Evolutionary conservation across 2,113 vertebrate genomes (phyloP).

Genomic region (Clarias batrachus): DNA sequence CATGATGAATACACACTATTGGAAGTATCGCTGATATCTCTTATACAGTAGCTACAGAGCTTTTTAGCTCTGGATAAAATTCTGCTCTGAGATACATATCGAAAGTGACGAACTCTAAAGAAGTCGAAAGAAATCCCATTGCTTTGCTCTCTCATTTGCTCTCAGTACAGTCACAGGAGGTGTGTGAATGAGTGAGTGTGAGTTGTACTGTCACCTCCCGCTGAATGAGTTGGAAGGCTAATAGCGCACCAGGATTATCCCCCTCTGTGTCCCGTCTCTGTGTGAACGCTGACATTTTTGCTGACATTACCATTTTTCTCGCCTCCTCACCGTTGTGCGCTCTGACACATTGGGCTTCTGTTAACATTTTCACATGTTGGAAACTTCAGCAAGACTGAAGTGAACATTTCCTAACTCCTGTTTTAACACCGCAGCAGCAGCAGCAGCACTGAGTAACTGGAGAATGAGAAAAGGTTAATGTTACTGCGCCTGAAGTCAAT

Average conservation of each 20-base stretch:
- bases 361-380: constrained; percentile 21
- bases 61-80: not conserved
- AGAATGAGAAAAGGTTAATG: not conserved
- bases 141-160: constrained; percentile 31
- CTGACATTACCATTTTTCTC: constrained; percentile 29
- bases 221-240: constrained; percentile 15
- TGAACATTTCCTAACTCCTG: not conserved
- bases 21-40: not conserved
- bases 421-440: not conserved
- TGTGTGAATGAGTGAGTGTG: constrained; percentile 40
- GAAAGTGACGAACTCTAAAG: not conserved
- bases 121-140: not conserved
- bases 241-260: constrained; percentile 22
- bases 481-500: not conserved
- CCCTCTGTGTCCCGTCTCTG: constrained; percentile 10
- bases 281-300: constrained; percentile 15
- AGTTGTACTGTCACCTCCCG: constrained; percentile 7
- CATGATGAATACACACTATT: not conserved
- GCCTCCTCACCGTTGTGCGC: not conserved
- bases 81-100: not conserved
- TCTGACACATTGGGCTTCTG: constrained; percentile 1
- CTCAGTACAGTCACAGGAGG: constrained; percentile 20
- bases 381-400: not conserved
- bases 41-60: no score
- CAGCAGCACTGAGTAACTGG: not conserved